Evolutionary conservation across 2,797 vertebrate genomes (phyloP), one percentile per base, ranked within the genome.

Genomic region (Pseudotriccus pelzelni): DNA sequence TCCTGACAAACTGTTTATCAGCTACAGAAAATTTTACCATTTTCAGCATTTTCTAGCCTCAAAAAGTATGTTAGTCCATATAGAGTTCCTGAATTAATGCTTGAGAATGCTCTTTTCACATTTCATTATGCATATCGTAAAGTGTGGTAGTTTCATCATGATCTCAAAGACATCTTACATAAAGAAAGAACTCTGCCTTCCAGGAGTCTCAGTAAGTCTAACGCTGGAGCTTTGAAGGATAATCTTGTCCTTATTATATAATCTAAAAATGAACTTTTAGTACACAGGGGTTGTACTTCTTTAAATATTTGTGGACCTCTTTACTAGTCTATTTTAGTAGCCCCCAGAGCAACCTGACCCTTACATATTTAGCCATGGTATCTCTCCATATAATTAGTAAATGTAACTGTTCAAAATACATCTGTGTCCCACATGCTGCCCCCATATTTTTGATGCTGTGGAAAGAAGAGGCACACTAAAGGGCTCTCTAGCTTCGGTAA

Each of bases 301-400:
- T 94, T 36, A 92, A 92, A 87, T 96, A 96, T 63, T 77, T 91
- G 79, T 28, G 53, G 72, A 93, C 81, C 67, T 95, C 75, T 80
- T 94, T 83, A 89, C 55, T 62, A 27, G 44, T 73, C 77, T 95
- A 87, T 96, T 89, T 95, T 70, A 79, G 75, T 56, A 67, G 74
- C 23, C 41, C 55, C 77, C 69, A 91, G 74, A 91, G 85, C 37
- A 86, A 83, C 50, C 43, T 68, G 67, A 60, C 53, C 56, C 23
- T 84, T 88, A n/a, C 21, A 67, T 74, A 84, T 72, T 76, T 93
- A 87, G 85, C 52, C 41, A 73, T 62, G 50, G 7, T 80, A 55
- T 47, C 46, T 84, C 22, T 87, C 0, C 58, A 62, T 58, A 80
- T 84, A 93, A 89, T 91, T 86, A 91, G 80, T 41, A 95, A 90